Evolutionary conservation across 2,797 vertebrate genomes (phyloP), one percentile per base, ranked within the genome.

Genomic region (Myiothlypis chrysogaster): DNA sequence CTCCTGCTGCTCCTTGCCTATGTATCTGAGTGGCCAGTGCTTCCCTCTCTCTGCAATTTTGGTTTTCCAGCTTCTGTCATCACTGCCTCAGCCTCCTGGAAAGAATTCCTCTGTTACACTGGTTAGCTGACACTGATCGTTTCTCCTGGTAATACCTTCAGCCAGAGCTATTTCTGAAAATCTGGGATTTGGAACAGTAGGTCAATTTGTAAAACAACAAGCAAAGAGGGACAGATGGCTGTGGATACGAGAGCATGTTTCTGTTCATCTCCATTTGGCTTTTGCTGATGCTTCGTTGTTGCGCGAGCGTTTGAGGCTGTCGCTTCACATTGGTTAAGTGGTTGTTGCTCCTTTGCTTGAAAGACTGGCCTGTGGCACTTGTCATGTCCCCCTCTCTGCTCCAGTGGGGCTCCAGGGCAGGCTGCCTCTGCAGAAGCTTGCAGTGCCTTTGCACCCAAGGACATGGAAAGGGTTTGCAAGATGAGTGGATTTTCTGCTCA

Each of bases 151-250:
- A 83, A 77, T 95, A 83, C 84, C 84, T 95, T 92, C 84, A 92
- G 57, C 89, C 81, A 85, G 71, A 55, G 71, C 90, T 94, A 73
- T 94, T 94, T 95, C 79, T 90, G 89, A 94, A 95, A 94, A 95
- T 94, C 89, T 91, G 91, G 75, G 70, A 90, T 96, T 95, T 94
- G 94, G 94, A 96, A 92, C 95, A 97, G 93, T 96, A 96, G 95
- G 96, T 97, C 95, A 95, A 73, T 84, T 85, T 94, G 81, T 93
- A 87, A 95, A 97, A 89, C 92, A 90, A 82, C 2, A 0, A 96
- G 85, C 4, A 0, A 76, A 95, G 50, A 88, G 86, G 77, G 91
- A 90, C 96, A 97, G 94, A 96, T 96, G 96, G 96, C 88, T 92
- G 56, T 88, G 80, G 85, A 89, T 95, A 56, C 0, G 2, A 90